Percentiles rank a stretch among this genome's conserved stretches.
These are phyloP conservation scores for Drosophila planitibia DNA, from an alignment of 2,888 invertebrate genomes.

Conservation along the genomic window DNA sequence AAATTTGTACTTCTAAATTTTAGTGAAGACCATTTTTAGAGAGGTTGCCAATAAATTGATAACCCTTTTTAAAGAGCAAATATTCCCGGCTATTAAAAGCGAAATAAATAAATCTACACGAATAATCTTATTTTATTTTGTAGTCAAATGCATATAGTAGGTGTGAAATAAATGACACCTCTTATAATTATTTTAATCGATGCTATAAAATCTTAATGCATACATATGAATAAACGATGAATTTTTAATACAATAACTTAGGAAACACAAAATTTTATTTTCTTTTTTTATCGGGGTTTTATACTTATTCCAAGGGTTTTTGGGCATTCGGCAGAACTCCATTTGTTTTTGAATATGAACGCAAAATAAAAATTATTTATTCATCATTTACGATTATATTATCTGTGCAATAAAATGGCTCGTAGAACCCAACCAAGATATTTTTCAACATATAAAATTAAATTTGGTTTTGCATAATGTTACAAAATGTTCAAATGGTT, in stretches of 20 bases:
- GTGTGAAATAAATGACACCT: slow-evolving; percentile 58
- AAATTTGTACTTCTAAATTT: background rate
- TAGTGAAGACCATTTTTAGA: background rate
- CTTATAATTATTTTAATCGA: slow-evolving; percentile 62
- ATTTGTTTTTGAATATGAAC: slow-evolving; percentile 9
- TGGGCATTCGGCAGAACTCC: background rate
- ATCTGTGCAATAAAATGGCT: slow-evolving; percentile 2
- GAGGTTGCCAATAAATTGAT: background rate
- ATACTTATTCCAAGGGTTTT: slow-evolving; percentile 34
- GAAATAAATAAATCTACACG: slow-evolving; percentile 39
- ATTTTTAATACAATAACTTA: slow-evolving; percentile 54
- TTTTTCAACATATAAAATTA: slow-evolving; percentile 1
- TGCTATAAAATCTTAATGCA: slow-evolving; percentile 55
- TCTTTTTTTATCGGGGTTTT: slow-evolving; percentile 33
- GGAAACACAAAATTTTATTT: slow-evolving; percentile 33
- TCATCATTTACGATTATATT: background rate
- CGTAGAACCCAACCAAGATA: slow-evolving; percentile 3
- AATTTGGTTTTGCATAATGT: background rate
- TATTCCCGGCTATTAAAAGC: background rate
- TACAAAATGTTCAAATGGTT: slow-evolving; percentile 2
- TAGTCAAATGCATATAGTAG: slow-evolving; percentile 63
- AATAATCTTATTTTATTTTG: slow-evolving; percentile 70
- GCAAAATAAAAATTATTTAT: slow-evolving; percentile 14
- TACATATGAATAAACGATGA: slow-evolving; percentile 46
- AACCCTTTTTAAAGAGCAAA: background rate